phyloP scores from a whole-genome alignment of 2,113 vertebrate genomes.

The Arenaria interpres region DNA sequence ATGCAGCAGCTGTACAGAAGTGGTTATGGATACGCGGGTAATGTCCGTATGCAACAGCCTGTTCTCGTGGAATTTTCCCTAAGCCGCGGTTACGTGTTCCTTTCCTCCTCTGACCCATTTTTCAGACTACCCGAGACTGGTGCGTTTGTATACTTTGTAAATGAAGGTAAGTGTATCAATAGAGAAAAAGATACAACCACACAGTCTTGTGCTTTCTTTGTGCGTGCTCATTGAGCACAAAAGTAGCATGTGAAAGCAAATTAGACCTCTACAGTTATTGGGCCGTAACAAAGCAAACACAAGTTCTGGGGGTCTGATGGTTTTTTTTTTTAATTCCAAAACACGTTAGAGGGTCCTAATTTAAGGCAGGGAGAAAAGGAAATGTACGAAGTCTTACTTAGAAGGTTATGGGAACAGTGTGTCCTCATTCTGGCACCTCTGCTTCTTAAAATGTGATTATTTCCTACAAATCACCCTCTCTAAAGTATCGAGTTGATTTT shows the following conservation, averaged over 20 bases:
- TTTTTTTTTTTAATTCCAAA: background rate
- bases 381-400: background rate
- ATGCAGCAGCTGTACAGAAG: background rate
- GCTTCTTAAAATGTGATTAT: background rate
- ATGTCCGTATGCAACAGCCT: background rate
- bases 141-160: background rate
- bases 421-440: background rate
- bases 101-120: background rate
- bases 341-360: background rate
- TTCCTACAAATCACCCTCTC: background rate
- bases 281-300: background rate
- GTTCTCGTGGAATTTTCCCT: constrained; percentile 2
- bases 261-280: background rate
- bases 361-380: background rate
- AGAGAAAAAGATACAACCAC: background rate
- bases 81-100: fast-evolving
- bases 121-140: background rate
- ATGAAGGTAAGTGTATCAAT: background rate
- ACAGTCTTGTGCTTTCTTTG: background rate
- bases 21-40: background rate
- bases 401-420: background rate
- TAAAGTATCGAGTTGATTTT: background rate
- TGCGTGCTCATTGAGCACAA: background rate
- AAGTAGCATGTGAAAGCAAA: background rate
- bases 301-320: background rate